These are phyloP conservation scores for Hydrotaea diabolus DNA, from an alignment of 2,888 invertebrate genomes.

Conservation along the genomic window DNA sequence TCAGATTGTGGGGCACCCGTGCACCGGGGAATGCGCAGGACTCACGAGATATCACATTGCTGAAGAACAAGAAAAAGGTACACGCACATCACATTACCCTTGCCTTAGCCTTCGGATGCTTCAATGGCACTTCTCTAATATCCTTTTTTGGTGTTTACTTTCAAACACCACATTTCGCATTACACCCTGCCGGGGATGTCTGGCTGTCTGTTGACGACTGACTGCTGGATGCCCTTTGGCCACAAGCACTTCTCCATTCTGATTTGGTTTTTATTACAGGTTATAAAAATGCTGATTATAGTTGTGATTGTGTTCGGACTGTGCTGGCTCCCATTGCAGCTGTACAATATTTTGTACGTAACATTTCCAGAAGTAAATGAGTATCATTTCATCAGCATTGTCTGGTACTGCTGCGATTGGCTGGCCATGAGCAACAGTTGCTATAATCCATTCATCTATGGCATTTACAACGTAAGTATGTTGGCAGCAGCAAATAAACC, in stretches of 20 bases:
- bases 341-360: constrained; percentile 87
- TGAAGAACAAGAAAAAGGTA: constrained; percentile 92
- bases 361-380: constrained; percentile 87
- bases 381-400: constrained; percentile 90
- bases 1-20: constrained; percentile 89
- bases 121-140: too few species aligned
- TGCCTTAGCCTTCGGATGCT: not conserved
- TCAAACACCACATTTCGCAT: not conserved
- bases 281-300: constrained; percentile 93
- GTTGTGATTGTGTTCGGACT: constrained; percentile 91
- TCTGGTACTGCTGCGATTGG: constrained; percentile 94
- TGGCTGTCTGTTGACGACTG: not conserved
- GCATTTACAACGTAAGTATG: constrained; percentile 91
- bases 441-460: constrained; percentile 94
- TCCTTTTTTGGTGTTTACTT: not conserved
- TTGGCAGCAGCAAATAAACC: too few species aligned
- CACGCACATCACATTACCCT: constrained; percentile 26
- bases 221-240: not conserved
- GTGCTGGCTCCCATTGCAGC: constrained; percentile 91
- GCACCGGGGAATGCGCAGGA: constrained; percentile 91
- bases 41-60: constrained; percentile 88
- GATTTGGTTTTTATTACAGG: constrained; percentile 81
- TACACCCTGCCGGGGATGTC: not conserved
- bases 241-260: not conserved
- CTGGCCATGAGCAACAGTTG: constrained; percentile 94